Evolutionary conservation across 2,888 invertebrate genomes (phyloP), one percentile per base, ranked within the genome.

Genomic region (Drosophila meridiana): DNA sequence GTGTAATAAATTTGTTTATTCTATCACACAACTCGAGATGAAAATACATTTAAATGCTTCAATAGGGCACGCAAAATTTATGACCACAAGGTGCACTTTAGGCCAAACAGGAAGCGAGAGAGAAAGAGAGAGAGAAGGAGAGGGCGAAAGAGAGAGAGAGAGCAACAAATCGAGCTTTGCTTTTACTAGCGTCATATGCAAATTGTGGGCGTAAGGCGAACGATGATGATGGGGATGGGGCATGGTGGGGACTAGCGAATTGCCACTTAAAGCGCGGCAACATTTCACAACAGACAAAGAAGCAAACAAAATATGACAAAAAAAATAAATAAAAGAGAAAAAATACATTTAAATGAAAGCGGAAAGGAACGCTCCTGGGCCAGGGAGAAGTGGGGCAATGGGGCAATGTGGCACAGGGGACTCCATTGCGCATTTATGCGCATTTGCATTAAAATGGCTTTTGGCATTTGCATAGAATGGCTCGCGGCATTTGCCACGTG

Each of bases 371-470:
- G 38, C 28, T 40, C 30, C 3, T 14, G 30, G 38, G 34, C 61
- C 63, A 63, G 69, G 43, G 43, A 20, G 20, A 20, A 20, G 20
- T 20, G 20, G 20, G 20, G 9, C 47, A 48, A 14, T 4, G 48
- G 2, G n/a, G 47, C 28, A 28, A 14, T 8, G 48, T 13, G 14
- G 34, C 50, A 20, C 50, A 11, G 20, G 50, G 9, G 50, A 50
- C n/a, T 11, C n/a, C 50, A 34, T 77, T 73, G 77, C 84, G 30
- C 89, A 80, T 80, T 85, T 83, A 77, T 83, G 84, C 66, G 67
- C 58, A 89, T 85, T 88, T 85, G 78, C 85, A 90, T 78, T 86
- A 83, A 83, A 86, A 74, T 83, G 84, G 68, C 82, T 76, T 82
- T 79, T 71, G 78, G 70, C 65, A 80, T 88, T 85, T 85, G 84